A percentile compares a stretch with the other conserved stretches of the same genome.
phyloP scores from a whole-genome alignment of 2,888 invertebrate genomes.

The Coleophora deauratella region DNA sequence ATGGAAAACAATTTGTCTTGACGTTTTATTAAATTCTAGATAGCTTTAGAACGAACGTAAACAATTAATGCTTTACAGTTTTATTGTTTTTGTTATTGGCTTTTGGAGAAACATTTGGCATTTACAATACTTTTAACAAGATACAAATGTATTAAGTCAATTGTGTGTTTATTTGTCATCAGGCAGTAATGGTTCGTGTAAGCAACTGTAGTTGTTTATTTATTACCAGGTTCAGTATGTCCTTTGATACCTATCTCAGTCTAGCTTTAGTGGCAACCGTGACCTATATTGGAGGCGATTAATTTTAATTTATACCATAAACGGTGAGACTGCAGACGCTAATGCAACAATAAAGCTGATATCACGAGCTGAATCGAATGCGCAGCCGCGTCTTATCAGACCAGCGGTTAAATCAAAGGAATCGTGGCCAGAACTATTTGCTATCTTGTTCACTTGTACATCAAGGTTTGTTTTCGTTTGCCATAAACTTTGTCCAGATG shows the following conservation, averaged over 20 bases:
- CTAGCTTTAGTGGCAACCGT: conserved; percentile 34
- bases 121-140: too few relatives aligned
- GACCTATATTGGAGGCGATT: conserved; percentile 50
- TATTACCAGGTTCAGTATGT: conserved; percentile 17
- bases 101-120: too few relatives aligned
- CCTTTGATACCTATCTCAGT: conserved; percentile 45
- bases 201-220: conserved; percentile 2
- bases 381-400: conserved; percentile 45
- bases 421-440: conserved; percentile 33
- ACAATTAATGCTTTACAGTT: too few relatives aligned
- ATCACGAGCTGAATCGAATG: conserved; percentile 26
- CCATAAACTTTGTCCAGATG: conserved; percentile 27
- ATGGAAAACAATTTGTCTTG: not conserved
- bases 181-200: too few relatives aligned
- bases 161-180: too few relatives aligned
- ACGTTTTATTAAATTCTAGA: not conserved
- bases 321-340: conserved; percentile 39
- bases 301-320: conserved; percentile 50
- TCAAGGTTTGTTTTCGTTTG: too few relatives aligned
- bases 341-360: conserved; percentile 38
- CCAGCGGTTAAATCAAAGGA: conserved; percentile 55
- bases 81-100: too few relatives aligned
- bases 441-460: conserved; percentile 13
- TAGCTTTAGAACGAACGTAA: too few relatives aligned
- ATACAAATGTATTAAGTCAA: too few relatives aligned